Percentiles rank a stretch among this genome's conserved stretches.
Conservation (phyloP, 2,888 invertebrate species). For the Byasa hedistus region DNA sequence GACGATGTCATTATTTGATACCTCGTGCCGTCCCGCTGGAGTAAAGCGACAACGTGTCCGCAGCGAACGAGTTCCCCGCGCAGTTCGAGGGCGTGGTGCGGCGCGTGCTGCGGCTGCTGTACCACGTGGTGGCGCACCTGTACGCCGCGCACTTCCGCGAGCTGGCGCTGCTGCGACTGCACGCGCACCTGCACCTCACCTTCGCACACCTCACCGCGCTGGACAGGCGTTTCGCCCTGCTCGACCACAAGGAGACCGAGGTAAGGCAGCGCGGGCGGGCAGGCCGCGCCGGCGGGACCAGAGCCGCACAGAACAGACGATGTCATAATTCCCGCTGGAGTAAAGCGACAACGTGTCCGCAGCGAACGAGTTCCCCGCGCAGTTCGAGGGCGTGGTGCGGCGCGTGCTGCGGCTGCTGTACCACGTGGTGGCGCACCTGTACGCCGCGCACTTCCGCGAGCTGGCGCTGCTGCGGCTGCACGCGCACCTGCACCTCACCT, state of each 20-base stretch:
- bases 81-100: conserved; percentile 96
- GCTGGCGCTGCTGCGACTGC: conserved; percentile 94
- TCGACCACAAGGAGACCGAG: conserved; percentile 97
- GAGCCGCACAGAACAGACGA: too few species aligned
- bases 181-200: conserved; percentile 97
- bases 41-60: conserved; percentile 33
- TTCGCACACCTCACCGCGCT: conserved; percentile 96
- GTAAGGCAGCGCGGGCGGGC: conserved; percentile 35
- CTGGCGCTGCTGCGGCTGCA: conserved; percentile 95
- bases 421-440: conserved; percentile 98
- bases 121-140: conserved; percentile 98
- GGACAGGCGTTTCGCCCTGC: conserved; percentile 91
- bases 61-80: conserved; percentile 96
- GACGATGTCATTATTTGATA: too few species aligned
- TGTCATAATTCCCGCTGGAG: too few species aligned
- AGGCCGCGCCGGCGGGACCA: not conserved
- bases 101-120: conserved; percentile 96
- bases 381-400: conserved; percentile 96
- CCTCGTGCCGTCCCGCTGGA: too few species aligned
- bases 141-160: conserved; percentile 99
- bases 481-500: conserved; percentile 97
- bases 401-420: conserved; percentile 97
- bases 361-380: conserved; percentile 96
- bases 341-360: conserved; percentile 40
- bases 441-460: conserved; percentile 98